Conservation (phyloP, 1,140 invertebrate species). For the Eupristina koningsbergeri region DNA sequence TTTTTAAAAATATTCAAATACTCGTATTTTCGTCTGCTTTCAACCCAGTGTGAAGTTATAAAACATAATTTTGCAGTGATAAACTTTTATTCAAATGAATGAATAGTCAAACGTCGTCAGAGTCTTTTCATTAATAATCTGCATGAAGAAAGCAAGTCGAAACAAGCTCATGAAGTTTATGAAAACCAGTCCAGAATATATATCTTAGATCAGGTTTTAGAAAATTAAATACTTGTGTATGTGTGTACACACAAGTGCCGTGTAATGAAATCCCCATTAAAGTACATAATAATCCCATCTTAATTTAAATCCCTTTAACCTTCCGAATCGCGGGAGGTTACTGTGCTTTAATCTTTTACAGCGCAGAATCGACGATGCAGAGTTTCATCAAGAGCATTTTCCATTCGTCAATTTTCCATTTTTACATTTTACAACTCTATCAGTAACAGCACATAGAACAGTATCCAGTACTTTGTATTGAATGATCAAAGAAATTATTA, state of each 20-base stretch:
- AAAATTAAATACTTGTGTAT: constrained; percentile 5
- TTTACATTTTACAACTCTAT: neutral
- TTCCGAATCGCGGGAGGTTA: neutral
- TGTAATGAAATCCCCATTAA: constrained; percentile 41
- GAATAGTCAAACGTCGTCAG: neutral
- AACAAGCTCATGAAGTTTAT: neutral
- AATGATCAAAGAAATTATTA: too few species aligned
- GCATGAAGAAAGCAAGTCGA: neutral
- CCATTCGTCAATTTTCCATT: neutral
- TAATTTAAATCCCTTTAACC: constrained; percentile 39
- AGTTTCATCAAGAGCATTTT: neutral
- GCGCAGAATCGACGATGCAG: neutral
- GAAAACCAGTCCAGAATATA: constrained; percentile 34
- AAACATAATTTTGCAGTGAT: constrained; percentile 1
- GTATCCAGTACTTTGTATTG: too few species aligned
- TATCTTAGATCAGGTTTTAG: constrained; percentile 8
- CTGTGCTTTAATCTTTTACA: constrained; percentile 30
- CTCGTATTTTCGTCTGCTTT: neutral
- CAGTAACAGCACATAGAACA: too few species aligned
- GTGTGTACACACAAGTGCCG: neutral
- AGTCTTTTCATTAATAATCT: neutral
- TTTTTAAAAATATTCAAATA: too few species aligned
- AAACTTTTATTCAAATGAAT: neutral
- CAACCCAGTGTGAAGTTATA: neutral
- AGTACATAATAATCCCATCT: constrained; percentile 42